Percentiles rank a stretch among this genome's conserved stretches.
phyloP scores from a whole-genome alignment of 37 sponge, comb jelly and placozoan genomes.

The Cliona cf. orientalis region DNA sequence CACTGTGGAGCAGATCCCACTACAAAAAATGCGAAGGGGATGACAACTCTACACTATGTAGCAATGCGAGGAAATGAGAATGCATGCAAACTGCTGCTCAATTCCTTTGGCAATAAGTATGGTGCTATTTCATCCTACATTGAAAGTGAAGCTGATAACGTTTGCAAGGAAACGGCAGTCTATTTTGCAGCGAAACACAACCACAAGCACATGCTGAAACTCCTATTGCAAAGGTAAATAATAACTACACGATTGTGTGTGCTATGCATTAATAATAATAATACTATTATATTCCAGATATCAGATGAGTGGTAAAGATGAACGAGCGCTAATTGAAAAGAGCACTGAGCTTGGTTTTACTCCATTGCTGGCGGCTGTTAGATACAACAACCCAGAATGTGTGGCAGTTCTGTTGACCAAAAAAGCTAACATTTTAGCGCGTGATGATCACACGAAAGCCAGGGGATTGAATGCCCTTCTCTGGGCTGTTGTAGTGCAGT shows the following conservation, averaged over 20 bases:
- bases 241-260: neutral
- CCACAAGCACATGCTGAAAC: neutral
- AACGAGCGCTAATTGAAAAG: neutral
- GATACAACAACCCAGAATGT: neutral
- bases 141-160: no score
- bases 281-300: no score
- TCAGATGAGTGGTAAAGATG: no score
- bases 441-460: neutral
- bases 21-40: neutral
- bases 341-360: neutral
- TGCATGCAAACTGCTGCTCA: no score
- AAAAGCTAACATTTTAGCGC: constrained; percentile 6
- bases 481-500: constrained; percentile 17
- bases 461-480: constrained; percentile 10
- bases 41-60: neutral
- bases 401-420: neutral
- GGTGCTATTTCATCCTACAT: neutral
- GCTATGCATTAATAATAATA: no score
- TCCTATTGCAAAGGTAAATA: neutral
- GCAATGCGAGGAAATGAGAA: constrained; percentile 4
- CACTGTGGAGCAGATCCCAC: neutral
- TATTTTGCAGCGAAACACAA: constrained; percentile 2
- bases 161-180: neutral
- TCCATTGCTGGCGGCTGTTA: constrained; percentile 6
- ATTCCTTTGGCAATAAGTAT: no score